These are phyloP conservation scores for Tetragonula clypearis DNA, from an alignment of 1,140 invertebrate genomes.

Conservation along the genomic window DNA sequence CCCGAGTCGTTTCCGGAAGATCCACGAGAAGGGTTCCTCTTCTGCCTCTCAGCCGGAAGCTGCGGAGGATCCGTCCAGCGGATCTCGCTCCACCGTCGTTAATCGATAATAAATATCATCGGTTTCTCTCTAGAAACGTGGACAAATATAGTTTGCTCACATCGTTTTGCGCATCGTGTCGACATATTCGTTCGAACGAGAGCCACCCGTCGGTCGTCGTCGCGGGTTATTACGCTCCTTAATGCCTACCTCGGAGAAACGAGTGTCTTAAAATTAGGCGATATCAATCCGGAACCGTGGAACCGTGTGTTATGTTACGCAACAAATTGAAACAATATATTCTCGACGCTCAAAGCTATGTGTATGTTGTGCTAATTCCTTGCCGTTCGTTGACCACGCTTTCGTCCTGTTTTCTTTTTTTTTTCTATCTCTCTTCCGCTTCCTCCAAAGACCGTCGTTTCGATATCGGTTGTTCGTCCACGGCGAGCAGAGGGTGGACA, in stretches of 20 bases:
- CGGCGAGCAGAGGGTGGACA: slow-evolving; percentile 43
- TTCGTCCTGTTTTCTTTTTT: slow-evolving; percentile 46
- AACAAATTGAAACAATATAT: slow-evolving; percentile 60
- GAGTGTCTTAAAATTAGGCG: slow-evolving; percentile 64
- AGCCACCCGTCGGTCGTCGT: slow-evolving; percentile 13
- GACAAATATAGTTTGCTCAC: neutral
- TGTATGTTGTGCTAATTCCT: slow-evolving; percentile 34
- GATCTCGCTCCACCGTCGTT: slow-evolving; percentile 33
- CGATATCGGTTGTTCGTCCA: slow-evolving; percentile 39
- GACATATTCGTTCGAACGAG: neutral
- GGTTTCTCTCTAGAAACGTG: slow-evolving; percentile 15
- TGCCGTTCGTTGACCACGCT: slow-evolving; percentile 66
- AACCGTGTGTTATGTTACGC: slow-evolving; percentile 49
- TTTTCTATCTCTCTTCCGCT: slow-evolving; percentile 38
- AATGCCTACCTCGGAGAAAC: slow-evolving; percentile 21
- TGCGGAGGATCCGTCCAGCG: slow-evolving; percentile 59
- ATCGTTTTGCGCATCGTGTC: neutral
- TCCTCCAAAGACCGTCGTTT: slow-evolving; percentile 49
- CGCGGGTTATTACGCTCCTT: neutral
- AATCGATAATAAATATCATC: slow-evolving; percentile 4
- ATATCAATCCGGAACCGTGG: slow-evolving; percentile 39
- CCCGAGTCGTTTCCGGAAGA: slow-evolving; percentile 48
- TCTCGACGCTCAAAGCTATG: slow-evolving; percentile 56
- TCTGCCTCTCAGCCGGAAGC: slow-evolving; percentile 53
- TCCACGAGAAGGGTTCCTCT: slow-evolving; percentile 50